These are phyloP conservation scores for Hetaerina americana DNA, from an alignment of 1,140 invertebrate genomes.

Conservation along the genomic window DNA sequence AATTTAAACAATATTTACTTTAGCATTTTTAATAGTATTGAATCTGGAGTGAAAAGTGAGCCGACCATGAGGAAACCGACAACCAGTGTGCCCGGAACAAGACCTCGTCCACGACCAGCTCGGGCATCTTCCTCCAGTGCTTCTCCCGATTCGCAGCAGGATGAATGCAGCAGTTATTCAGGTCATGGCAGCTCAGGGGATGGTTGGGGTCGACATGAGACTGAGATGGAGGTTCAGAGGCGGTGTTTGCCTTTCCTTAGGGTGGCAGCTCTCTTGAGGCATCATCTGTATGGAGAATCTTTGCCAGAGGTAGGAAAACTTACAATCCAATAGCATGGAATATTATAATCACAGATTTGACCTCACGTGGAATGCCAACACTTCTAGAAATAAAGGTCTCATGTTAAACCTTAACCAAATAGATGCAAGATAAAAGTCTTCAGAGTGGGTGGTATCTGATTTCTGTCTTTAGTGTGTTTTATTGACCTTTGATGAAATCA, in stretches of 20 bases:
- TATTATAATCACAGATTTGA: too few relatives aligned
- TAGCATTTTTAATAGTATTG: too few relatives aligned
- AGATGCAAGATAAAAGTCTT: too few relatives aligned
- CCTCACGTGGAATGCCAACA: too few relatives aligned
- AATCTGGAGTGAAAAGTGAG: background rate
- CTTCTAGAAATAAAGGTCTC: too few relatives aligned
- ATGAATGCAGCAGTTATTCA: too few relatives aligned
- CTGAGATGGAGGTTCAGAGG: constrained; percentile 47
- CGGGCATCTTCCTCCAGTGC: background rate
- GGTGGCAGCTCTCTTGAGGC: constrained; percentile 65
- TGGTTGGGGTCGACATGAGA: background rate
- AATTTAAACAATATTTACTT: too few relatives aligned
- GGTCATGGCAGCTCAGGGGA: background rate
- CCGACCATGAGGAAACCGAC: background rate
- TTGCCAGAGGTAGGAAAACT: constrained; percentile 60
- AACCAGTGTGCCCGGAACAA: background rate
- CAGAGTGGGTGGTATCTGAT: too few relatives aligned
- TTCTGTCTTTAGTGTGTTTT: too few relatives aligned
- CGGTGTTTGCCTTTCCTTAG: constrained; percentile 72
- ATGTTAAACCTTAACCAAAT: too few relatives aligned
- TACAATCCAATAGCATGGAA: too few relatives aligned
- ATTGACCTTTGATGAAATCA: too few relatives aligned
- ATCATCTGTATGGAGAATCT: constrained; percentile 73
- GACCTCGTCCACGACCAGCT: background rate
- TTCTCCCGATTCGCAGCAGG: background rate